These are phyloP conservation scores for Potamarius usumacintae DNA, from an alignment of 2,113 vertebrate species.

Conservation along the genomic window DNA sequence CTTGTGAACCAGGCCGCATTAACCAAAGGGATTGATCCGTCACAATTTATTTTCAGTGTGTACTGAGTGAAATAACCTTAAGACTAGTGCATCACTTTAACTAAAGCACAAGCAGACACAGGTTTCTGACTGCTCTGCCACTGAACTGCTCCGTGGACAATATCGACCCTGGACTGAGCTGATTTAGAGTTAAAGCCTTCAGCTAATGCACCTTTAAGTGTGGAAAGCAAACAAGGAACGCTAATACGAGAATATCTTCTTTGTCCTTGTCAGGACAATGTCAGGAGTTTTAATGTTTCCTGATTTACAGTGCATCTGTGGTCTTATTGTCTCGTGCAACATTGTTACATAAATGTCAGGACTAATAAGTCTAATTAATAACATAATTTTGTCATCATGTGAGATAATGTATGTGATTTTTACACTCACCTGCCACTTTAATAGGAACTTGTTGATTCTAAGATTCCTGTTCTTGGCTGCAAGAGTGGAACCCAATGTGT, in stretches of 20 bases:
- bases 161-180: constrained; percentile 7
- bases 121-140: not conserved
- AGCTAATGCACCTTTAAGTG: constrained; percentile 4
- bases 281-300: not conserved
- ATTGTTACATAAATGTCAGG: not conserved
- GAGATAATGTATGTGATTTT: too few species aligned
- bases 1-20: constrained; percentile 2
- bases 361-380: not conserved
- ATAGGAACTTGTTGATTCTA: too few species aligned
- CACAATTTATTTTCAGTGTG: constrained; percentile 13
- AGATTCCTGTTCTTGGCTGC: too few species aligned
- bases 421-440: too few species aligned
- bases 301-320: not conserved
- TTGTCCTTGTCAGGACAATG: not conserved
- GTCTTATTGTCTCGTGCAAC: not conserved
- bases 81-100: not conserved
- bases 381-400: too few species aligned
- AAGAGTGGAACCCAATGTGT: too few species aligned
- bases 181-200: constrained; percentile 25
- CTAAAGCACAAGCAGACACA: constrained; percentile 7
- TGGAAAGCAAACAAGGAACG: not conserved
- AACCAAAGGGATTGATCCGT: constrained; percentile 6
- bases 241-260: not conserved
- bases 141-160: not conserved
- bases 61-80: constrained; percentile 27